Evolutionary conservation across 2,888 invertebrate species (phyloP).

Genomic region (Melinaea marsaeus): DNA sequence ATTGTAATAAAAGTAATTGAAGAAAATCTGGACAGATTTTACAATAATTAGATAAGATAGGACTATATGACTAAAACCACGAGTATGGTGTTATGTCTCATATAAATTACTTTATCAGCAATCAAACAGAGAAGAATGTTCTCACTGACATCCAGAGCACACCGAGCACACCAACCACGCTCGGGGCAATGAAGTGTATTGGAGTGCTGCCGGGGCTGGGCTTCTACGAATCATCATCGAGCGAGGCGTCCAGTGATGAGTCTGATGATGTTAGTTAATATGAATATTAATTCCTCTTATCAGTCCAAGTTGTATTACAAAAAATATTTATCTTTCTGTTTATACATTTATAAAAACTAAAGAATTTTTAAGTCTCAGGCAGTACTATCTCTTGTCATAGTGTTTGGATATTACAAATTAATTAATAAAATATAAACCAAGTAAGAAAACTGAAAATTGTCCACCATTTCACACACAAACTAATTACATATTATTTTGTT

Average conservation of each 20-base stretch:
- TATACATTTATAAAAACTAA: no score
- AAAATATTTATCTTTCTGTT: background rate
- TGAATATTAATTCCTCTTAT: background rate
- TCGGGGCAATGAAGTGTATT: constrained; percentile 80
- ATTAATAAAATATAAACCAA: no score
- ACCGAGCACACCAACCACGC: background rate
- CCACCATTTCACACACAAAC: no score
- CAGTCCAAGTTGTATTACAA: background rate
- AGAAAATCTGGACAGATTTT: no score
- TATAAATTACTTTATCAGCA: background rate
- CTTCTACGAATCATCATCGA: constrained; percentile 82
- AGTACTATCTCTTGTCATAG: no score
- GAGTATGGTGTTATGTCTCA: no score
- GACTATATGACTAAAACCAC: no score
- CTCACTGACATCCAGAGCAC: background rate
- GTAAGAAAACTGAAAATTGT: no score
- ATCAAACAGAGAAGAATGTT: background rate
- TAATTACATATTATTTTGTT: constrained; percentile 24
- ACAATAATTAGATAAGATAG: no score
- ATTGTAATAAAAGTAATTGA: no score
- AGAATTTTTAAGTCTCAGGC: no score
- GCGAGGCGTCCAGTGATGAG: constrained; percentile 54
- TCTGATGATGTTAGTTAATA: background rate
- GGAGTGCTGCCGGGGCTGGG: constrained; percentile 92
- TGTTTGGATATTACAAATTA: no score